phyloP scores from a whole-genome alignment of 2,797 vertebrate genomes.

The Tragopan temminckii region DNA sequence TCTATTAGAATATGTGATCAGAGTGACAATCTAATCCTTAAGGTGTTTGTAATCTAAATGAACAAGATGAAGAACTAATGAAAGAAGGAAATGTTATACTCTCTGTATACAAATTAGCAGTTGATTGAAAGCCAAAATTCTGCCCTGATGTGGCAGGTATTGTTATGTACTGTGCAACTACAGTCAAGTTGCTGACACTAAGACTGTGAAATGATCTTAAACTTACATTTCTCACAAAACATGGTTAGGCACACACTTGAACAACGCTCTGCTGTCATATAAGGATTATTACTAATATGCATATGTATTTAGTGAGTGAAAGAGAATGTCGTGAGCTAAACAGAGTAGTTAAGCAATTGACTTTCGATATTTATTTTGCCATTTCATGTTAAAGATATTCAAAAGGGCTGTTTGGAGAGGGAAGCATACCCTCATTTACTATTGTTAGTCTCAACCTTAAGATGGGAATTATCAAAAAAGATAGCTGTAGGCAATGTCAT shows the following conservation, averaged over 20 bases:
- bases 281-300: neutral
- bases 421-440: neutral
- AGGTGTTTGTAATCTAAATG: accelerated
- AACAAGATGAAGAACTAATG: neutral
- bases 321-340: neutral
- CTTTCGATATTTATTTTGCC: neutral
- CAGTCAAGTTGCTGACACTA: neutral
- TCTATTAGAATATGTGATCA: neutral
- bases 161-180: neutral
- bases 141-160: neutral
- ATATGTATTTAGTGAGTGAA: neutral
- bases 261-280: neutral
- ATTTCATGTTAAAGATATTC: neutral
- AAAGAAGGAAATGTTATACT: neutral
- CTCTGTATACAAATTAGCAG: neutral
- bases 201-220: neutral
- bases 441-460: neutral
- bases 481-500: neutral
- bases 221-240: neutral
- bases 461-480: neutral
- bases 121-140: neutral
- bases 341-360: neutral
- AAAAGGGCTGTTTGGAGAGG: neutral
- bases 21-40: neutral
- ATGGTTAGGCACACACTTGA: neutral